Evolutionary conservation across 2,797 vertebrate species (phyloP), one percentile per base, ranked within the genome.

Genomic region (Semotilus atromaculatus): DNA sequence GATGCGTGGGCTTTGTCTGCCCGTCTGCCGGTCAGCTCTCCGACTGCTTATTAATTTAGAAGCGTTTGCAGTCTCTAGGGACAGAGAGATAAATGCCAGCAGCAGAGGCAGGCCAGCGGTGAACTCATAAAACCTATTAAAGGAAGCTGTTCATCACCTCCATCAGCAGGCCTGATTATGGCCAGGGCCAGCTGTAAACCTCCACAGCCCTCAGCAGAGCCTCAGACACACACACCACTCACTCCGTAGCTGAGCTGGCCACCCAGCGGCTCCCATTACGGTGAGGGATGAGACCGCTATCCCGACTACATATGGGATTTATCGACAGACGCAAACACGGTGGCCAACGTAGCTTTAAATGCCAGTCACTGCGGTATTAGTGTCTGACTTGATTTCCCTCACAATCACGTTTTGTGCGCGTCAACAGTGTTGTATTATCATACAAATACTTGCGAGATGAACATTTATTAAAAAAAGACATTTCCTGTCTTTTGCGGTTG

Each of bases 71-170:
- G 89, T 89, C 91, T 94, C 94, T 93, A 91, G 86, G 75, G 94
- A 94, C 93, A 91, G 88, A 91, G 90, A 92, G 93, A 95, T 95
- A 95, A 95, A 96, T 95, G 94, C 92, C 93, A 93, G 93, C 91
- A 92, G 91, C 91, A 89, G 91, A 93, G 91, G 91, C 91, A 92
- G 92, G 93, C 90, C 92, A 93, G 90, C 91, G 88, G 90, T 93
- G 91, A 94, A 95, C 93, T 94, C 93, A 94, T 95, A 94, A 95
- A 95, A 95, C 93, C 93, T 93, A 95, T 95, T 95, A 95, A 93
- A 90, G 90, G 91, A 91, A 92, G 93, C 92, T 89, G 92, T 93
- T 95, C 90, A 90, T 95, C 93, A 94, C 90, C 92, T 88, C 91
- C 91, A 92, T 94, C 93, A 93, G 92, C 91, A 90, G 85, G 89